Percentiles rank a stretch among this genome's conserved stretches.
phyloP scores from a whole-genome alignment of 2,113 vertebrate species.

The Morphnarchus princeps region DNA sequence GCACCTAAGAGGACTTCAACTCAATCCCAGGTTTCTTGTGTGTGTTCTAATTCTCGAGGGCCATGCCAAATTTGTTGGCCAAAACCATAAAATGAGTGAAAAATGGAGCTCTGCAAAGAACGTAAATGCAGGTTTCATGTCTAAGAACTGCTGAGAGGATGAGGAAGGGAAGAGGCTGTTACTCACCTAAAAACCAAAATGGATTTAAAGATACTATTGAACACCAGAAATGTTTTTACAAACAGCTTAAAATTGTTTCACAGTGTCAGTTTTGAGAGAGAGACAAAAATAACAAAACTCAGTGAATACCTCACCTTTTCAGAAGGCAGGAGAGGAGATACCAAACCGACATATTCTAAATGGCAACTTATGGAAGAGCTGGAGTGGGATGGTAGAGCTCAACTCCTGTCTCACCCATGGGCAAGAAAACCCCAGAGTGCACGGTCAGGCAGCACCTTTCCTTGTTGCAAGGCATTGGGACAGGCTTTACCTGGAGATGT shows the following conservation, averaged over 20 bases:
- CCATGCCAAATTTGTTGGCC: background rate
- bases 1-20: background rate
- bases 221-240: background rate
- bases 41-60: background rate
- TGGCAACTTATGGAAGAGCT: background rate
- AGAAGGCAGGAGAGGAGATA: rapidly evolving
- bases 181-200: background rate
- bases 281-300: background rate
- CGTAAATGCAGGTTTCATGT: background rate
- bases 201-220: background rate
- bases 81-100: background rate
- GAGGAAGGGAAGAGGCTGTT: background rate
- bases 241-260: background rate
- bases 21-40: background rate
- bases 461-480: background rate
- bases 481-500: background rate
- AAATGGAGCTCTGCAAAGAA: background rate
- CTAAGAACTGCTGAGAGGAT: background rate
- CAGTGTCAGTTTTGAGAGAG: background rate
- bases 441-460: rapidly evolving
- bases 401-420: background rate
- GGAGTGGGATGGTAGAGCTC: background rate
- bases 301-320: background rate
- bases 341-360: background rate
- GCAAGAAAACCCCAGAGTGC: background rate